Conservation (phyloP, 2,113 vertebrate species). For the Trematomus loennbergii region DNA sequence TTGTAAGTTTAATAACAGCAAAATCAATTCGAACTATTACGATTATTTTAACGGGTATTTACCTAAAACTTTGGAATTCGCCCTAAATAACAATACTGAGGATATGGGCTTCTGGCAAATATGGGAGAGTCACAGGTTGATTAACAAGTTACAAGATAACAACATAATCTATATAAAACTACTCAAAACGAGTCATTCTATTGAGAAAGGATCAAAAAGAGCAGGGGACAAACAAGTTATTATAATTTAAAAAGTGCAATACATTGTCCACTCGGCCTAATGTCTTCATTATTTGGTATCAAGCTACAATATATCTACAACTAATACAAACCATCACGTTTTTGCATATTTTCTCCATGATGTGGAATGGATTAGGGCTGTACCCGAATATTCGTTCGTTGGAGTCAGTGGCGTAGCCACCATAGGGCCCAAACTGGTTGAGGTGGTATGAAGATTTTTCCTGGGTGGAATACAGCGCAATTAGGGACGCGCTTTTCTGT, state of each 20-base stretch:
- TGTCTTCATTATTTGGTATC: conserved; percentile 8
- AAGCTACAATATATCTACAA: conserved; percentile 8
- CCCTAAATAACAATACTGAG: background rate
- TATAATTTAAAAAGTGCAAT: background rate
- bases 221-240: background rate
- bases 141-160: background rate
- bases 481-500: too few species aligned
- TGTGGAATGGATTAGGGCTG: background rate
- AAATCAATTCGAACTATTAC: background rate
- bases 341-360: conserved; percentile 14
- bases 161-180: background rate
- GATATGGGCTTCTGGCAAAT: background rate
- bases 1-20: too few species aligned
- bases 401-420: too few species aligned
- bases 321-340: background rate
- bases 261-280: background rate
- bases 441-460: too few species aligned
- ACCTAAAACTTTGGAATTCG: background rate
- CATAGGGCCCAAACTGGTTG: too few species aligned
- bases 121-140: background rate
- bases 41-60: background rate
- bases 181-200: background rate
- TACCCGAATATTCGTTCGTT: too few species aligned
- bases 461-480: too few species aligned
- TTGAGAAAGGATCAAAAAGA: background rate